phyloP scores from a whole-genome alignment of 2,113 vertebrate genomes.

The Chloroceryle aenea region DNA sequence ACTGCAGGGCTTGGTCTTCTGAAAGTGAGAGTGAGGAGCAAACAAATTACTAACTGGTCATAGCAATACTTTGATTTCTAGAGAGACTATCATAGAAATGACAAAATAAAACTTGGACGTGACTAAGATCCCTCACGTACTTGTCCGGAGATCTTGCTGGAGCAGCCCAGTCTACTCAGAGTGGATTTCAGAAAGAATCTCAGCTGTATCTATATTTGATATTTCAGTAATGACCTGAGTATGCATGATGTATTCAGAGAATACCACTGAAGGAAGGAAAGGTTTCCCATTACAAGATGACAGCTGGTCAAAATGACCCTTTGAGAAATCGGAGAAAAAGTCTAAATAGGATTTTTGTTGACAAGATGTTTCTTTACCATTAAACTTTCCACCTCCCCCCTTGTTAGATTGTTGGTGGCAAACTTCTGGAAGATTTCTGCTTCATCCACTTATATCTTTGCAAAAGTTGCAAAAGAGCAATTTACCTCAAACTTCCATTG shows the following conservation, averaged over 20 bases:
- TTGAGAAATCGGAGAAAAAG: not conserved
- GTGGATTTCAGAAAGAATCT: not conserved
- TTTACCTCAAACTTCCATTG: not conserved
- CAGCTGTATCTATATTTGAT: not conserved
- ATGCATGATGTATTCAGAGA: not conserved
- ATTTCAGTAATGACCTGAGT: not conserved
- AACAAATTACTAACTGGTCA: not conserved
- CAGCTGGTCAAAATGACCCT: not conserved
- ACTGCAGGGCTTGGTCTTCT: not conserved
- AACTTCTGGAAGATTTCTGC: not conserved
- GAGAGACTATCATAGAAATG: not conserved
- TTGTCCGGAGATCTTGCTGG: not conserved
- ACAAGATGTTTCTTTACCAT: not conserved
- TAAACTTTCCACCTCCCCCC: not conserved
- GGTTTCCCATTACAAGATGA: not conserved
- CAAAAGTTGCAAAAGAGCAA: not conserved
- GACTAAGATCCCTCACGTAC: accelerated
- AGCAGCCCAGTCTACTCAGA: not conserved
- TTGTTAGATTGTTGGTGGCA: not conserved
- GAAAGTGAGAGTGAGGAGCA: not conserved
- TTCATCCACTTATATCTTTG: not conserved
- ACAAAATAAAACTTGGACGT: not conserved
- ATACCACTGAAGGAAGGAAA: not conserved
- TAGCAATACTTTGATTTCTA: not conserved
- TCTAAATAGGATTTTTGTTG: not conserved